Evolutionary conservation across 2,113 vertebrate genomes (phyloP).

Genomic region (Rhynchopsitta pachyrhyncha): DNA sequence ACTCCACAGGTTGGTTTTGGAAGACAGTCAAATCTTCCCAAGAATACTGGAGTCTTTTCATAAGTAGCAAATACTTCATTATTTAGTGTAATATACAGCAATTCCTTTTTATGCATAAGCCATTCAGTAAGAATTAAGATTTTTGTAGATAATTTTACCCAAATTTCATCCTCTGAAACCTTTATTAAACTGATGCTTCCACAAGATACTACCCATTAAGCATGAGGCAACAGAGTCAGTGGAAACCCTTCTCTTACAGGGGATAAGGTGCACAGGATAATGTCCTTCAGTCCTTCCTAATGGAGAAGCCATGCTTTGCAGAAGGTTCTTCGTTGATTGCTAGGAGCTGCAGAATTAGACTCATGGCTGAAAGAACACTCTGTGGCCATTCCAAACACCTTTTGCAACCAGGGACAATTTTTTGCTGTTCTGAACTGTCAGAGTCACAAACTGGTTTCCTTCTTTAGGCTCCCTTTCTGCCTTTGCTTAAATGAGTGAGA

Average conservation of each 20-base stretch:
- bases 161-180: neutral
- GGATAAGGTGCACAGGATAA: neutral
- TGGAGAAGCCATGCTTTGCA: neutral
- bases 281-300: neutral
- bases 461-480: neutral
- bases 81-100: neutral
- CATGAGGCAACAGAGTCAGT: neutral
- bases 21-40: neutral
- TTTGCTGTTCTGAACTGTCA: rapidly evolving
- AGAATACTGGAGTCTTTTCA: neutral
- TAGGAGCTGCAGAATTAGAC: neutral
- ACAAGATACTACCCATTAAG: neutral
- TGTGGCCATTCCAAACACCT: neutral
- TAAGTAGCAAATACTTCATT: neutral
- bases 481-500: neutral
- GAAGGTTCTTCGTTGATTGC: neutral
- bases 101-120: neutral
- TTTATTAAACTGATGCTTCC: neutral
- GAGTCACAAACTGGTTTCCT: neutral
- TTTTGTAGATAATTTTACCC: neutral
- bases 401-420: neutral
- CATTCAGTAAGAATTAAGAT: neutral
- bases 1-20: neutral
- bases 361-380: neutral
- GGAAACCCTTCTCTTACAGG: neutral